Evolutionary conservation across 1,140 invertebrate species (phyloP), one percentile per base, ranked within the genome.

Genomic region (Nilaparvata lugens): DNA sequence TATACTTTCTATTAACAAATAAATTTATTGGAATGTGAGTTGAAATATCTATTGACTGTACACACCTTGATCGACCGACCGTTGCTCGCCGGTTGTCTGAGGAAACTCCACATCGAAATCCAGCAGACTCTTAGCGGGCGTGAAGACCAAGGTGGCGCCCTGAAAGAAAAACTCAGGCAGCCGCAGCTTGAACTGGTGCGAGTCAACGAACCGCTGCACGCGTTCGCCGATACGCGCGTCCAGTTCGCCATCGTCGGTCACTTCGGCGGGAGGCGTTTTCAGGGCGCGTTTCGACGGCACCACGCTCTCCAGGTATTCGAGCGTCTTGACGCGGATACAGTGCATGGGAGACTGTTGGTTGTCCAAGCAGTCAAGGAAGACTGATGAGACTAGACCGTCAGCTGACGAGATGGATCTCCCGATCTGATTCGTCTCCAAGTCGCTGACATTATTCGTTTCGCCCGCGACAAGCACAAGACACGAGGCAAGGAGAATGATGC

Each of bases 171-270:
- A 63, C 51, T 70, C 67, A 0, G 88, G 88, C 56, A 91, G 68
- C 63, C 81, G 78, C 38, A 89, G 66, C 31, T 78, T 79, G 67
- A 89, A 82, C 66, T 89, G 83, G 69, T 88, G 85, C 24, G 78
- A 81, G 69, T 83, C 81, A 31, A 90, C 65, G 60, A 88, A 81
- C 64, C 84, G 81, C 14, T 80, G 79, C 5, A 82, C 81, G 63
- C 88, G 81, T 52, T 86, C 81, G 57, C 84, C 82, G 60, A 91
- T 83, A 25, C 85, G 83, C 68, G 86, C 84, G 64, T 89, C 87
- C 52, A 89, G 78, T 66, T 85, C 82, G 54, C 85, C 77, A 11
- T 52, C 38, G 52, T 18, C 23, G 5, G 14, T 24, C 24, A 19
- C 42, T 6, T 23, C 21, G 25, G 16, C 53, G 4, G 31, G 4